A percentile compares a stretch with the other conserved stretches of the same genome.
Conservation (phyloP, 2,113 vertebrate genomes). For the Tachuris rubrigastra region DNA sequence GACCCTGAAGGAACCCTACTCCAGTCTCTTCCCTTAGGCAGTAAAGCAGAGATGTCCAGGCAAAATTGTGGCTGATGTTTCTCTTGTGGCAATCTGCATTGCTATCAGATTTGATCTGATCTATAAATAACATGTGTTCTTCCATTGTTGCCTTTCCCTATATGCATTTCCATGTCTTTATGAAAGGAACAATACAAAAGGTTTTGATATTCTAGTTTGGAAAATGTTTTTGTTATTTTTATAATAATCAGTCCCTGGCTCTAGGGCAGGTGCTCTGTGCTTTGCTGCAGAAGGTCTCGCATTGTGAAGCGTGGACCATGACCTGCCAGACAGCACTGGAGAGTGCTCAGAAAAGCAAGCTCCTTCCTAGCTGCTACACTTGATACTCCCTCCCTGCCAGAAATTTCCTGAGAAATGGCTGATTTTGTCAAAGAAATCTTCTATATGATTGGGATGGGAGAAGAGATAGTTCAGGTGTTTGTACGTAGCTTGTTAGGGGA, state of each 20-base stretch:
- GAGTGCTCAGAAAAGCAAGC: not conserved
- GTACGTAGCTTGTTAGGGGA: not conserved
- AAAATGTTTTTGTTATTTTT: not conserved
- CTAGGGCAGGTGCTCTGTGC: not conserved
- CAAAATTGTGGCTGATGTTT: not conserved
- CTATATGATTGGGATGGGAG: not conserved
- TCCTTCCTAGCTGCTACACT: not conserved
- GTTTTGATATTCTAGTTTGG: not conserved
- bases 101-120: not conserved
- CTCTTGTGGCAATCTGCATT: not conserved
- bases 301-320: not conserved
- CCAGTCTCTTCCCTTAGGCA: not conserved
- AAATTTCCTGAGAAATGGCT: not conserved
- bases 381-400: not conserved
- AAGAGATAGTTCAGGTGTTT: not conserved
- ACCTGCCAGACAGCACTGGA: fast-evolving
- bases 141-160: not conserved
- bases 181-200: not conserved
- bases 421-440: not conserved
- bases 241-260: not conserved
- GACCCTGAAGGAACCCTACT: not conserved
- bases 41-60: fast-evolving
- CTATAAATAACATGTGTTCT: not conserved
- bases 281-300: not conserved
- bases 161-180: not conserved